Evolutionary conservation across 2,888 invertebrate genomes (phyloP).

Genomic region (Brachyopa scutellaris): DNA sequence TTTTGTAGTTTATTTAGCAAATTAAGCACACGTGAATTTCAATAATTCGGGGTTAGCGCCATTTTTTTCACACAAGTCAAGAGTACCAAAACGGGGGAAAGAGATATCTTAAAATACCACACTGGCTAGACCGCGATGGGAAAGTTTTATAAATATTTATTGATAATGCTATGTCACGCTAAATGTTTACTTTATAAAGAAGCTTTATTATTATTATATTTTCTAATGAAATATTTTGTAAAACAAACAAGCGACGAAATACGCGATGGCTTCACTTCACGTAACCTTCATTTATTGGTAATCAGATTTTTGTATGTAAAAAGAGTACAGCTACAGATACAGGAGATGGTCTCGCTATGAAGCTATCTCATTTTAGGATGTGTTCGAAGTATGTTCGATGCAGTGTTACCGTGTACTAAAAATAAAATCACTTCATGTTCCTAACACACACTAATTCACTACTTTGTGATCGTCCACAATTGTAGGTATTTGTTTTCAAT

Average conservation of each 20-base stretch:
- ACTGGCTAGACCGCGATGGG: background rate
- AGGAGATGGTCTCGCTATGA: background rate
- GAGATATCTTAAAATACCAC: slow-evolving; percentile 25
- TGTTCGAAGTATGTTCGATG: background rate
- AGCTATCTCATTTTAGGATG: background rate
- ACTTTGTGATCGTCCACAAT: too few relatives aligned
- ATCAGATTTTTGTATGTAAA: slow-evolving; percentile 30
- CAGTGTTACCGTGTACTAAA: background rate
- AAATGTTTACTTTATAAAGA: background rate
- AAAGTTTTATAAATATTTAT: too few relatives aligned
- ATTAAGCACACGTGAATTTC: slow-evolving; percentile 59
- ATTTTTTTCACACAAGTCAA: slow-evolving; percentile 55
- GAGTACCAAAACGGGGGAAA: background rate
- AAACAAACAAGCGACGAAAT: slow-evolving; percentile 63
- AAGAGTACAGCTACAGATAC: slow-evolving; percentile 12
- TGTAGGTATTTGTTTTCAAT: too few relatives aligned
- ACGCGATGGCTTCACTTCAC: slow-evolving; percentile 58
- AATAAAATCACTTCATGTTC: too few relatives aligned
- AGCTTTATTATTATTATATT: too few relatives aligned
- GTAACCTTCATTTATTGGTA: slow-evolving; percentile 15
- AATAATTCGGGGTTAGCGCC: slow-evolving; percentile 64
- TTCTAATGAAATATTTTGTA: slow-evolving; percentile 22
- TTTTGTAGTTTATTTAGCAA: background rate
- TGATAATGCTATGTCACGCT: too few relatives aligned
- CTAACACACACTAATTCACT: too few relatives aligned